These are phyloP conservation scores for Poeciliopsis retropinna DNA, from an alignment of 2,113 vertebrate species.

Conservation along the genomic window DNA sequence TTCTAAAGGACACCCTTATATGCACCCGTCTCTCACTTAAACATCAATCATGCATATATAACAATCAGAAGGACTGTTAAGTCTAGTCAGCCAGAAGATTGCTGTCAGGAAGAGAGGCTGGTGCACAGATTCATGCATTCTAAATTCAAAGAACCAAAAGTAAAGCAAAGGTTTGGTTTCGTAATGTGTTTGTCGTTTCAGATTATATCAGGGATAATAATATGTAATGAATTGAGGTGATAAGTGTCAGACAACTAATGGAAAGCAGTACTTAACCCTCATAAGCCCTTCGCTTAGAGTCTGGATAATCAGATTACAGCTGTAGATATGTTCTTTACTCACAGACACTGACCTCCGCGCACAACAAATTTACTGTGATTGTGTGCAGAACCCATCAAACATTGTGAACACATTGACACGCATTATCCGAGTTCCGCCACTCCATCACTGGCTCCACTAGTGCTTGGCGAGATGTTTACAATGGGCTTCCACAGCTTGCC, in stretches of 20 bases:
- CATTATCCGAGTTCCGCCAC: slow-evolving; percentile 11
- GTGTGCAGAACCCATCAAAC: background rate
- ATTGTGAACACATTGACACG: background rate
- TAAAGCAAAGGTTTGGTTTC: slow-evolving; percentile 16
- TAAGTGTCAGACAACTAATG: slow-evolving; percentile 68
- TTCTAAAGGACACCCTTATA: slow-evolving; percentile 55
- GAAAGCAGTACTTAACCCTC: slow-evolving; percentile 71
- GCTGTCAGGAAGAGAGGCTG: slow-evolving; percentile 37
- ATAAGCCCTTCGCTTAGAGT: slow-evolving; percentile 71
- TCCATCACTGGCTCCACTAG: background rate
- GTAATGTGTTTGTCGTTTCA: slow-evolving; percentile 38
- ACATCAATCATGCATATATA: slow-evolving; percentile 38
- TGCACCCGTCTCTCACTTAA: slow-evolving; percentile 45
- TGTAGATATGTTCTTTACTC: slow-evolving; percentile 49
- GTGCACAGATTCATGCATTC: slow-evolving; percentile 29
- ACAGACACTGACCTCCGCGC: slow-evolving; percentile 5
- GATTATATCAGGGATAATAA: slow-evolving; percentile 58
- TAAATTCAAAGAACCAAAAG: slow-evolving; percentile 20
- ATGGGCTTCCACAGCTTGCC: slow-evolving; percentile 27
- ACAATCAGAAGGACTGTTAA: slow-evolving; percentile 56
- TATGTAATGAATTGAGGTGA: slow-evolving; percentile 71
- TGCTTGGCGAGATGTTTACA: slow-evolving; percentile 11
- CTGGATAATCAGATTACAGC: slow-evolving; percentile 73
- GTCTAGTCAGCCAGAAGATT: slow-evolving; percentile 40
- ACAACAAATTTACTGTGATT: background rate